These are phyloP conservation scores for Tupiocoris notatus DNA, from an alignment of 2,888 invertebrate genomes.

Conservation along the genomic window DNA sequence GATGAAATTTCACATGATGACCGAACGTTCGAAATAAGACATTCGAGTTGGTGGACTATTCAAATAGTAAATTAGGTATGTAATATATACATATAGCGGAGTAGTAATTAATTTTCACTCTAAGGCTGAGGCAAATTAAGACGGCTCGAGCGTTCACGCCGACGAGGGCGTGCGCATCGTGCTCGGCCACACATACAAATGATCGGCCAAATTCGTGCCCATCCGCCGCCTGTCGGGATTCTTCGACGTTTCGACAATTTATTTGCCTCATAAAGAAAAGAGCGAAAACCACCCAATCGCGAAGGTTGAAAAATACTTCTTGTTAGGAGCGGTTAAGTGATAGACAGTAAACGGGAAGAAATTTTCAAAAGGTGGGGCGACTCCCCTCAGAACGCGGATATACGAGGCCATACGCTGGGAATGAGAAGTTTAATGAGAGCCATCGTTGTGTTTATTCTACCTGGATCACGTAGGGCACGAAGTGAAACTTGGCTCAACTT, in stretches of 20 bases:
- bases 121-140: not conserved
- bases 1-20: no score
- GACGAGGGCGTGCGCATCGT: not conserved
- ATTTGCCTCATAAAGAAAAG: slow-evolving; percentile 6
- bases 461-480: slow-evolving; percentile 43
- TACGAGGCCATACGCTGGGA: slow-evolving; percentile 28
- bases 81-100: no score
- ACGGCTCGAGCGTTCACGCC: not conserved
- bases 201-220: not conserved
- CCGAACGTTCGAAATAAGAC: no score
- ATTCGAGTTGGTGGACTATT: no score
- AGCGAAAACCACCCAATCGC: not conserved
- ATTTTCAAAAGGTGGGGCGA: not conserved
- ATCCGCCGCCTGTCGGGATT: slow-evolving; percentile 7
- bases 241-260: slow-evolving; percentile 32
- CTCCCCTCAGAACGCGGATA: slow-evolving; percentile 6
- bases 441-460: slow-evolving; percentile 41
- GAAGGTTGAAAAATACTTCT: slow-evolving; percentile 14
- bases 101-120: not conserved
- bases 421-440: slow-evolving; percentile 35
- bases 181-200: not conserved
- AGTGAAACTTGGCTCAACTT: slow-evolving; percentile 30
- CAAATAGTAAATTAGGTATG: no score
- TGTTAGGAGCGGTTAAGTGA: slow-evolving; percentile 34
- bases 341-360: slow-evolving; percentile 12